Base-by-base conservation (phyloP, 2,113 vertebrate species). In the Cephalophus harveyi region DNA sequence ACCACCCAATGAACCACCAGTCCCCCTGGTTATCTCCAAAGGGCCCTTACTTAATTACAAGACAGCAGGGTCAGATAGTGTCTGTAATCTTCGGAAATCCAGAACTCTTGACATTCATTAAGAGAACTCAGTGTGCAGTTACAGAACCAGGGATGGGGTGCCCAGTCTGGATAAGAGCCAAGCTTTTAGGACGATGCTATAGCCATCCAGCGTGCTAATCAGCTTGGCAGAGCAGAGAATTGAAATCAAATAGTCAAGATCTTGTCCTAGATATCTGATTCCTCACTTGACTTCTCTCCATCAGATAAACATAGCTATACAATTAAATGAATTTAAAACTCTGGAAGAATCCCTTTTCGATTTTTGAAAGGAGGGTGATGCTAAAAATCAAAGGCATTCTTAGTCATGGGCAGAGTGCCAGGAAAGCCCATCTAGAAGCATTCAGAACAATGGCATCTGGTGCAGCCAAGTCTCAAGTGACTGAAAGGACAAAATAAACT, bases 331-430 rank as follows among this genome's bases (percentile, higher is more conserved):
- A 85, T 96, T 97, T 57, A 83, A 86, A 94, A 60, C 25, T 79
- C 43, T 89, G 9, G 54, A 95, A 92, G 33, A 92, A 96, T 78
- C 13, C 48, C 30, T 79, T 91, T 93, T 64, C 6, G 57, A 71
- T 94, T 83, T 96, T 93, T 54, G 79, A 94, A 95, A 94, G 52
- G 54, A 94, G 25, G 15, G 52, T 33, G 43, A 89, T 27, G 52
- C 27, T 28, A 93, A 89, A 94, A 89, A 93, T 59, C 71, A 97
- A 96, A 96, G 64, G 50, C 76, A 90, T 96, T 97, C 83, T 91
- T 97, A 28, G 25, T 60, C 59, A 87, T 33, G 46, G 54, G 30
- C 74, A 54, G 15, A 84, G 50, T 14, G n/a, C 54, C 74, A 94
- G 74, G 57, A 92, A 85, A 81, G 60, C 17, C 21, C 79, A 82